Evolutionary conservation across 2,888 invertebrate genomes (phyloP).

Genomic region (Saturnia pavonia): DNA sequence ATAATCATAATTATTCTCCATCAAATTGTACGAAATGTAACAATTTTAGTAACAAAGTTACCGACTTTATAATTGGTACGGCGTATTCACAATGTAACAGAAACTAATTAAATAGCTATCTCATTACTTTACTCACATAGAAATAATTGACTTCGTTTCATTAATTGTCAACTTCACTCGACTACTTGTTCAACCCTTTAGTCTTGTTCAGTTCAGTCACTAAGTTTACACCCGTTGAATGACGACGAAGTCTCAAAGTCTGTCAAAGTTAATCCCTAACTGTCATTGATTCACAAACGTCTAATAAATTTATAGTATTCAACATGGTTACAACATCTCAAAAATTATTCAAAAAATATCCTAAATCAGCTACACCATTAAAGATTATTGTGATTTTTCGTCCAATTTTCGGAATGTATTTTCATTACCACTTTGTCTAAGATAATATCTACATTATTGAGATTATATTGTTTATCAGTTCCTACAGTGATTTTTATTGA

Average conservation of each 20-base stretch:
- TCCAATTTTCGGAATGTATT: not conserved
- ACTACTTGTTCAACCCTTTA: not conserved
- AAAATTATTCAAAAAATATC: constrained; percentile 3
- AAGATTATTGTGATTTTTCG: not conserved
- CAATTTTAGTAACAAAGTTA: no score
- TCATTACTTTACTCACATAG: no score
- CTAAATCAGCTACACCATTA: not conserved
- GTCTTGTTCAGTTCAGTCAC: not conserved
- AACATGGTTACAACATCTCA: constrained; percentile 1
- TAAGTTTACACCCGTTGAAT: not conserved
- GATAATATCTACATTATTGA: not conserved
- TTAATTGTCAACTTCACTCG: no score
- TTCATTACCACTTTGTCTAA: not conserved
- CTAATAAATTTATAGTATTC: not conserved
- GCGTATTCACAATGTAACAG: no score
- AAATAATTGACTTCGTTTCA: no score
- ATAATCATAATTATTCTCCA: no score
- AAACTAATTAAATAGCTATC: no score
- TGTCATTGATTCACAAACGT: not conserved
- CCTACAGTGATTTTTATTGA: not conserved
- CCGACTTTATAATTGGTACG: no score
- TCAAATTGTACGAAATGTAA: no score
- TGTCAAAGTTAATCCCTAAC: not conserved
- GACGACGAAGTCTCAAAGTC: not conserved
- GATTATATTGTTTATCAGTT: not conserved